Evolutionary conservation across 2,113 vertebrate species (phyloP).

Genomic region (Lichenostomus cassidix): DNA sequence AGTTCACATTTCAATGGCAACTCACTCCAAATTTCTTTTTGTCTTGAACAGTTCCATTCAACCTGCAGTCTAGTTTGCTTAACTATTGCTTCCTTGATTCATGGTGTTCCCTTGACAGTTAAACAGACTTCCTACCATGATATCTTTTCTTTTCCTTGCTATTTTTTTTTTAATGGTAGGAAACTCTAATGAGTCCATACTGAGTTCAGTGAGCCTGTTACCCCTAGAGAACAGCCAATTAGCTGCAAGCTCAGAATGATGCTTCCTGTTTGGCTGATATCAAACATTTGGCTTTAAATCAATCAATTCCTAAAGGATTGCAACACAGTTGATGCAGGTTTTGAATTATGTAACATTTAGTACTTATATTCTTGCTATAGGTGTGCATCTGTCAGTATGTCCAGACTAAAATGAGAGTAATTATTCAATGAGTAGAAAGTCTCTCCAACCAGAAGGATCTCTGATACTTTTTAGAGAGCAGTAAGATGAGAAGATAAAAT

Average conservation of each 20-base stretch:
- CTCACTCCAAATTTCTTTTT: not conserved
- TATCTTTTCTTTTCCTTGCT: not conserved
- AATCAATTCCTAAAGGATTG: not conserved
- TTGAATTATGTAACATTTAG: not conserved
- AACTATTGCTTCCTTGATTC: not conserved
- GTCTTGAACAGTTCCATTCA: not conserved
- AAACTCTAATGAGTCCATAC: not conserved
- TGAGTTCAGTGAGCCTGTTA: not conserved
- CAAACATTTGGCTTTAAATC: not conserved
- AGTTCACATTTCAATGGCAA: not conserved
- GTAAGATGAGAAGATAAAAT: not conserved
- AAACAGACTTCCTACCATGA: not conserved
- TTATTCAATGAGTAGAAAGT: not conserved
- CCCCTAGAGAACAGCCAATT: not conserved
- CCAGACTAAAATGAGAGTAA: not conserved
- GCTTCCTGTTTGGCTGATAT: not conserved
- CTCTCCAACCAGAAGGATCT: not conserved
- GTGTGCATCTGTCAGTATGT: not conserved
- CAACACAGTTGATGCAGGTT: not conserved
- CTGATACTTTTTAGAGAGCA: not conserved
- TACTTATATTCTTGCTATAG: not conserved
- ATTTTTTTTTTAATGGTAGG: not conserved
- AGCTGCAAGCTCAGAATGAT: not conserved
- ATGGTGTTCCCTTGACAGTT: not conserved
- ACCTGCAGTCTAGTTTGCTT: not conserved